Evolutionary conservation across 2,797 vertebrate species (phyloP).

Genomic region (Vireo griseus): DNA sequence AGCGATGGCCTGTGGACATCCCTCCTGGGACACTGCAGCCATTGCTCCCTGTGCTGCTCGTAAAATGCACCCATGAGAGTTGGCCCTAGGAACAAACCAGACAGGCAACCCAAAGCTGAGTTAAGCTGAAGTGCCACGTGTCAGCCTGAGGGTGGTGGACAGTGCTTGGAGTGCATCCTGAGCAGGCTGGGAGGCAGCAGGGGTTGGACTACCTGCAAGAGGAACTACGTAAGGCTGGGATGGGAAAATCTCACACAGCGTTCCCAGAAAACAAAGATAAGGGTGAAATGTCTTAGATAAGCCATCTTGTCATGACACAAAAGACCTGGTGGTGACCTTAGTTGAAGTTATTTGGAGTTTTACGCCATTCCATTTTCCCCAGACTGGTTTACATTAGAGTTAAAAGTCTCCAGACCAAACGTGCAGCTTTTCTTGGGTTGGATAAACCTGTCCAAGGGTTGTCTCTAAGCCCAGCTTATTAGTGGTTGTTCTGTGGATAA

Average conservation of each 20-base stretch:
- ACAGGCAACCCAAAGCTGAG: not conserved
- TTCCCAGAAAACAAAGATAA: not conserved
- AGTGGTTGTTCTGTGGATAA: not conserved
- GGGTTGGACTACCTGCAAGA: not conserved
- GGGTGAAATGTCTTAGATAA: not conserved
- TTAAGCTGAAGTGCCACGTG: not conserved
- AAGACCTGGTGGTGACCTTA: not conserved
- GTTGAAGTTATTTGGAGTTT: not conserved
- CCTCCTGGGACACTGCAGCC: not conserved
- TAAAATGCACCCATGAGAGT: not conserved
- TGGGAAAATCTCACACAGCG: not conserved
- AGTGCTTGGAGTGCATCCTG: not conserved
- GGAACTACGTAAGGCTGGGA: not conserved
- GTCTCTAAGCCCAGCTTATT: not conserved
- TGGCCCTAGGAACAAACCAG: not conserved
- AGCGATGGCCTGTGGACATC: not conserved
- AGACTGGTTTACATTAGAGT: not conserved
- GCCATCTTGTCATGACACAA: not conserved
- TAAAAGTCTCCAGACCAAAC: not conserved
- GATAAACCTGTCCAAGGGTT: not conserved
- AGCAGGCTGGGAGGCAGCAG: not conserved
- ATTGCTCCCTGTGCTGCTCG: not conserved
- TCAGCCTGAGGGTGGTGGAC: not conserved
- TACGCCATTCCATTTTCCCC: not conserved
- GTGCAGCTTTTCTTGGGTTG: accelerated